Conservation (phyloP, 2,888 invertebrate species). For the Caenorhabditis afra region DNA sequence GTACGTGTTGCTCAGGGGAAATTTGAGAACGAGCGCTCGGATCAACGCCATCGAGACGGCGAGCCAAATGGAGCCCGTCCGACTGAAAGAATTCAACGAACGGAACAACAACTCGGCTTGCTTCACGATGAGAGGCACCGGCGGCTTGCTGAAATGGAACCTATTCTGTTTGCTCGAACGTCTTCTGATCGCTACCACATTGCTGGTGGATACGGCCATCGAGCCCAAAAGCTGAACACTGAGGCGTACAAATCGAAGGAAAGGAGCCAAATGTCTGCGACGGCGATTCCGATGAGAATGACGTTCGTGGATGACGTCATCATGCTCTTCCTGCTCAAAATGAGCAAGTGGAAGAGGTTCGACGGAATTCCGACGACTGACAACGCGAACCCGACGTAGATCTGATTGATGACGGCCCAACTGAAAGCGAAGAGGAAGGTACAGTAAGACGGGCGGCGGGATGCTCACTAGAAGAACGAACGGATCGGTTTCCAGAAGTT, state of each 20-base stretch:
- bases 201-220: not conserved
- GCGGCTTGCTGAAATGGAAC: no score
- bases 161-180: no score
- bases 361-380: constrained; percentile 2
- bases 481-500: not conserved
- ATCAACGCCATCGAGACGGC: constrained; percentile 3
- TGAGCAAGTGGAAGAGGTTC: constrained; percentile 6
- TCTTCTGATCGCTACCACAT: not conserved
- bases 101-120: not conserved
- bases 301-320: constrained; percentile 1
- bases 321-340: not conserved
- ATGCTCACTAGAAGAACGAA: not conserved
- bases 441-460: no score
- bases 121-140: no score
- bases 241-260: not conserved
- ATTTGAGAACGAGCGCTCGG: not conserved
- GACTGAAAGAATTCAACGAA: not conserved
- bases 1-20: not conserved
- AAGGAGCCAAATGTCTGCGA: not conserved
- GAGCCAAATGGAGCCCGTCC: not conserved
- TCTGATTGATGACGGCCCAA: not conserved
- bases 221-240: not conserved
- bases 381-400: not conserved
- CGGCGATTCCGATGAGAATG: constrained; percentile 3
- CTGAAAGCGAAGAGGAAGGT: not conserved